phyloP scores from a whole-genome alignment of 2,113 vertebrate species.

The Furnarius figulus region DNA sequence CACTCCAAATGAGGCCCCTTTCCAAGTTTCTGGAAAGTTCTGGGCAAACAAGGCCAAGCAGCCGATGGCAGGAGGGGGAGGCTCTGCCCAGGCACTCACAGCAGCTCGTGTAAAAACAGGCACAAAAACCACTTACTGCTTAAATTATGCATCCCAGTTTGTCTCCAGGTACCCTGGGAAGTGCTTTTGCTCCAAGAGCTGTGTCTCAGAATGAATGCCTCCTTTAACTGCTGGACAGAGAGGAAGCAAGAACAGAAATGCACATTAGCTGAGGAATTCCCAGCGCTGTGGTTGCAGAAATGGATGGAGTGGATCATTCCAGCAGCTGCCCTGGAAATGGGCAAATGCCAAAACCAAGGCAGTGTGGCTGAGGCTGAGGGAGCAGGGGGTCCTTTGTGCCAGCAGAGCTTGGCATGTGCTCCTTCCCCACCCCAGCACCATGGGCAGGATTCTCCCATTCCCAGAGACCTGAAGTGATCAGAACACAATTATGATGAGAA shows the following conservation, averaged over 20 bases:
- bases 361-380: not conserved
- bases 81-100: not conserved
- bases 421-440: not conserved
- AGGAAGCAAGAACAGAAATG: not conserved
- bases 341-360: not conserved
- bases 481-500: accelerated
- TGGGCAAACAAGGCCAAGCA: not conserved
- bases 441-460: not conserved
- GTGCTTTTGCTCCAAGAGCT: not conserved
- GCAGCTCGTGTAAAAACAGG: not conserved
- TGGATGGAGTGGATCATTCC: accelerated
- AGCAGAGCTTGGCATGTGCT: not conserved
- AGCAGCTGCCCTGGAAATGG: not conserved
- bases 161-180: not conserved
- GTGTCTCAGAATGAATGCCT: not conserved
- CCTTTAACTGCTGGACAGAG: not conserved
- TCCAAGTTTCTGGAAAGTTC: not conserved
- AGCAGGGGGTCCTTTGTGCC: not conserved
- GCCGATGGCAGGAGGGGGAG: not conserved
- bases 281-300: not conserved
- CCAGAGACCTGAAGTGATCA: not conserved
- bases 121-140: not conserved
- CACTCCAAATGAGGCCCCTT: no score
- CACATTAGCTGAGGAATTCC: not conserved
- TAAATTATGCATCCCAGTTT: not conserved